Evolutionary conservation across 2,888 invertebrate species (phyloP).

Genomic region (Acronicta aceris): DNA sequence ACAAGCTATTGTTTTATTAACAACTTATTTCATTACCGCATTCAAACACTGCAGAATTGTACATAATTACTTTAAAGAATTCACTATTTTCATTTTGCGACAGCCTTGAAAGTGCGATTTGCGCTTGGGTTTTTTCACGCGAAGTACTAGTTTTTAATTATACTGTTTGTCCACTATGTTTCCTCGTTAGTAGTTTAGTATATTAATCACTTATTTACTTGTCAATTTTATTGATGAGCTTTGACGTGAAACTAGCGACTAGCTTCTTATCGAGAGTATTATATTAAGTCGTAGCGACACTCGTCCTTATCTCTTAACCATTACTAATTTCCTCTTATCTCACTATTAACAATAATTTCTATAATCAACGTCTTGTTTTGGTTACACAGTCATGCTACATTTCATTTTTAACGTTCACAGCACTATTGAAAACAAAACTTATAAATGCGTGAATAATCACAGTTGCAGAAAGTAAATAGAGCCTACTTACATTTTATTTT

Average conservation of each 20-base stretch:
- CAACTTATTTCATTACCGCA: neutral
- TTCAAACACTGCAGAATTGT: slow-evolving; percentile 16
- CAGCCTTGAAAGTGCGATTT: slow-evolving; percentile 50
- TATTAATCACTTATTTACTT: slow-evolving; percentile 61
- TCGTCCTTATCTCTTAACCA: slow-evolving; percentile 39
- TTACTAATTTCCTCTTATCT: slow-evolving; percentile 59
- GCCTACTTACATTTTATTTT: slow-evolving; percentile 14
- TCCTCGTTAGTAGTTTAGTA: slow-evolving; percentile 56
- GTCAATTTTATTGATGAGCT: slow-evolving; percentile 59
- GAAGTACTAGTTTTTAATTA: slow-evolving; percentile 49
- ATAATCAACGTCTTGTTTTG: slow-evolving; percentile 51
- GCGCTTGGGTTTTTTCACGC: slow-evolving; percentile 52
- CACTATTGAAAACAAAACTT: slow-evolving; percentile 8
- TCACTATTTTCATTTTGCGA: slow-evolving; percentile 30
- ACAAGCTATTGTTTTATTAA: no score
- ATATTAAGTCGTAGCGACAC: slow-evolving; percentile 24
- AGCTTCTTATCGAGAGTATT: slow-evolving; percentile 23
- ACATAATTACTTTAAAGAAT: slow-evolving; percentile 24
- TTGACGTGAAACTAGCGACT: slow-evolving; percentile 25
- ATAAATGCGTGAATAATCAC: slow-evolving; percentile 19
- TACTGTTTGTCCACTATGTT: slow-evolving; percentile 40
- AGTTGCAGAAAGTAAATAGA: slow-evolving; percentile 10
- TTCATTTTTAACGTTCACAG: slow-evolving; percentile 27
- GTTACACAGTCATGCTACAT: slow-evolving; percentile 39
- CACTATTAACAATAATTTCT: slow-evolving; percentile 41